Conservation (phyloP, 2,113 vertebrate genomes). For the Ceratotherium simum region DNA sequence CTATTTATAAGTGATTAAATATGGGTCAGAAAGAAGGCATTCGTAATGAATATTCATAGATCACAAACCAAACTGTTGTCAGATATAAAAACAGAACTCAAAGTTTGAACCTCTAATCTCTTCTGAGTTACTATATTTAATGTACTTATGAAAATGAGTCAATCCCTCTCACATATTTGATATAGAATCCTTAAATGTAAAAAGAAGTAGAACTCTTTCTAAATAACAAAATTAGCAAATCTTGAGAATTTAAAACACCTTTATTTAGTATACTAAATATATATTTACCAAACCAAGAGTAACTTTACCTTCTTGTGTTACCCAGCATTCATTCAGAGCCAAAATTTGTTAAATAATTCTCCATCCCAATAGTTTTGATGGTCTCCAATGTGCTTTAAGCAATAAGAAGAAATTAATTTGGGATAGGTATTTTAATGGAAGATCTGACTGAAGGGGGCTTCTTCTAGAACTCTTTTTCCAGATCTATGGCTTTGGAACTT, state of each 20-base stretch:
- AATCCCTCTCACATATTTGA: not conserved
- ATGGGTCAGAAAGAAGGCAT: not conserved
- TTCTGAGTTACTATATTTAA: not conserved
- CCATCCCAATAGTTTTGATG: not conserved
- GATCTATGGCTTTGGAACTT: not conserved
- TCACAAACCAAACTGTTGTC: not conserved
- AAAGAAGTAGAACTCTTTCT: not conserved
- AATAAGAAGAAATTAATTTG: not conserved
- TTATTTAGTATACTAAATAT: not conserved
- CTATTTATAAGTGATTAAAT: constrained; percentile 1
- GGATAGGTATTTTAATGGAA: not conserved
- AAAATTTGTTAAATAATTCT: constrained; percentile 18
- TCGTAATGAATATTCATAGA: not conserved
- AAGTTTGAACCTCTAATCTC: not conserved
- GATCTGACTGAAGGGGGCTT: not conserved
- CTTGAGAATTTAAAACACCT: not conserved
- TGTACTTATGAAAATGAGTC: not conserved
- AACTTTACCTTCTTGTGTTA: not conserved
- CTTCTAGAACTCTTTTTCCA: not conserved
- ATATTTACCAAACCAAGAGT: constrained; percentile 24
- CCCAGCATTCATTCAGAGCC: not conserved
- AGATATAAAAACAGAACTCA: constrained; percentile 35
- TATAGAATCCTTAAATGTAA: constrained; percentile 17
- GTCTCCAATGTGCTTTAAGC: not conserved
- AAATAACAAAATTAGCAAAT: not conserved